Base-by-base conservation (phyloP, 2,797 vertebrate genomes). In the Anguilla marmorata region DNA sequence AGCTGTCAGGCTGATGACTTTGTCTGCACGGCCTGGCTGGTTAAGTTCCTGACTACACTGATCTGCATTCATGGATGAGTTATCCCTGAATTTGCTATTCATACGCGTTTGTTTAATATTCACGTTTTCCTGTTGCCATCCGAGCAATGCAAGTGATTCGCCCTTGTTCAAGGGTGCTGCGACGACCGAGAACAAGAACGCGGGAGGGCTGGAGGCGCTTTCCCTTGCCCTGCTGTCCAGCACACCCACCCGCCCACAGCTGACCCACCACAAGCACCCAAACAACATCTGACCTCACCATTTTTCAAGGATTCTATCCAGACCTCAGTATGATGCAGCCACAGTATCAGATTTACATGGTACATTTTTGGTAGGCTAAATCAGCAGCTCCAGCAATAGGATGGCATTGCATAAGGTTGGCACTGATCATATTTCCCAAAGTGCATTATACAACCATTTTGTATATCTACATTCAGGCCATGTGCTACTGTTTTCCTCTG, bases 1-100 rank as follows among this genome's bases (percentile, higher is more conserved):
- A 74, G 87, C 87, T 91, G 92, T 93, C 93, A 93, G 89, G 88
- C 85, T 90, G 89, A 93, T 91, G 88, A 88, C 88, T 93, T 90
- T 50, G 89, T 94, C 89, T 89, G 85, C 45, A 63, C 48, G 41
- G 48, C 82, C 27, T 37, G 74, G 85, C 85, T 89, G 83, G 87
- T 86, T 87, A 21, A 0, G 69, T 54, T 85, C 85, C 48, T 58
- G 63, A 89, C 90, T 90, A 90, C 90, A 87, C 83, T 74, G 2
- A 9, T 72, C 6, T 52, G 88, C 93, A 94, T 93, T 94, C 88
- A 93, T 90, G 76, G 85, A 85, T 54, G 83, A 82, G 58, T 87
- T 90, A 89, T 92, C 87, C 89, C 83, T 74, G 60, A 85, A 83
- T 85, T 86, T 50, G 50, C 84, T 87, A 88, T 91, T 82, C 14